phyloP scores from a whole-genome alignment of 2,888 invertebrate genomes.

The Dryobotodes eremita region DNA sequence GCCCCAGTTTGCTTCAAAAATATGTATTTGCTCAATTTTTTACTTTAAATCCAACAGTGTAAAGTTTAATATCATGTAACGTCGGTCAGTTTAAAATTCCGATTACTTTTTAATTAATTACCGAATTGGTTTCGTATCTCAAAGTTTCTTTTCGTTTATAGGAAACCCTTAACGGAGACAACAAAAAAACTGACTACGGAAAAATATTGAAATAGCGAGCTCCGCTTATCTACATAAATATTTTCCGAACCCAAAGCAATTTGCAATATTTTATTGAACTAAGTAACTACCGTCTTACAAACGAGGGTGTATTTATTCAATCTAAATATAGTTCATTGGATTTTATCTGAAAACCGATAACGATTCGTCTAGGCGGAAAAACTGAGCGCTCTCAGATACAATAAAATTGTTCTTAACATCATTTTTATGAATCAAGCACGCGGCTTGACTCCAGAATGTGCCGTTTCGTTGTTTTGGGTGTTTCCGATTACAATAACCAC shows the following conservation, averaged over 20 bases:
- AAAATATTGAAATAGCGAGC: slow-evolving; percentile 15
- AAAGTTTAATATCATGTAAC: background rate
- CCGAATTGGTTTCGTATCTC: background rate
- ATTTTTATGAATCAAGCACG: slow-evolving; percentile 18
- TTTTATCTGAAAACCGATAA: slow-evolving; percentile 25
- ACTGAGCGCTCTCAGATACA: background rate
- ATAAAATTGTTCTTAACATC: background rate
- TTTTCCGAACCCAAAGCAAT: slow-evolving; percentile 27
- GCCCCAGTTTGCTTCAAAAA: background rate
- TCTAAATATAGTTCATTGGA: background rate
- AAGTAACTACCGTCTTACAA: background rate
- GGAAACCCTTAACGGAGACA: background rate
- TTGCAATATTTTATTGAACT: slow-evolving; percentile 26
- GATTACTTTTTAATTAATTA: slow-evolving; percentile 20
- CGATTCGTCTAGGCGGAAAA: slow-evolving; percentile 6
- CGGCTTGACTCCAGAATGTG: background rate
- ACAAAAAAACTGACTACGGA: background rate
- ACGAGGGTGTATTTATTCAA: slow-evolving; percentile 1
- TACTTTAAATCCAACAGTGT: background rate
- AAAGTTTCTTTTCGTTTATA: slow-evolving; percentile 9
- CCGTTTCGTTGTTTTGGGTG: background rate
- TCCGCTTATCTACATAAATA: slow-evolving; percentile 15
- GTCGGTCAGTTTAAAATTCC: background rate
- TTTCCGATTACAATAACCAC: background rate
- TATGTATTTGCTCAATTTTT: background rate